These are phyloP conservation scores for Cardiocondyla obscurior DNA, from an alignment of 1,140 invertebrate species.

Conservation along the genomic window DNA sequence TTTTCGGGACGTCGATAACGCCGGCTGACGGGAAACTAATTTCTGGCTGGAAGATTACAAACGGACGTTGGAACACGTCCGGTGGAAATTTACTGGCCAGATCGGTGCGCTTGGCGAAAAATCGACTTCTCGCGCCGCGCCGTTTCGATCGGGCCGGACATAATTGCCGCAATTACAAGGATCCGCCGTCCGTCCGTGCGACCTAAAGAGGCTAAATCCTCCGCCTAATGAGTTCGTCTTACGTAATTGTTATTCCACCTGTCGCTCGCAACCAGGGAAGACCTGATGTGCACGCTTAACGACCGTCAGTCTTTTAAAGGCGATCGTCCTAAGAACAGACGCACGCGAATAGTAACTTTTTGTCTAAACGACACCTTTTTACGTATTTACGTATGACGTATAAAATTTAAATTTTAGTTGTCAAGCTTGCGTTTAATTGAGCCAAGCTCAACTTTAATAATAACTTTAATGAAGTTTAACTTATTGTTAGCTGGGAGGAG, in stretches of 20 bases:
- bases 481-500: too few species aligned
- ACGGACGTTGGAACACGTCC: slow-evolving; percentile 39
- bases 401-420: background rate
- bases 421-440: background rate
- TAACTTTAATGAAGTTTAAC: too few species aligned
- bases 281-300: slow-evolving; percentile 33
- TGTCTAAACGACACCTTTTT: background rate
- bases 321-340: background rate
- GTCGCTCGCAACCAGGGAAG: slow-evolving; percentile 17
- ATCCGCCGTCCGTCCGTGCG: background rate
- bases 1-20: slow-evolving; percentile 40
- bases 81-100: slow-evolving; percentile 49
- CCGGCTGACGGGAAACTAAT: slow-evolving; percentile 49
- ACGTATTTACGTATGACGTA: background rate
- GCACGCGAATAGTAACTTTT: background rate
- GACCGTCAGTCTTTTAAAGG: slow-evolving; percentile 37
- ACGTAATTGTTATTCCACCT: slow-evolving; percentile 65
- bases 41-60: slow-evolving; percentile 50
- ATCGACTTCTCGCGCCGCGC: slow-evolving; percentile 42
- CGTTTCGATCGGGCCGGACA: slow-evolving; percentile 39
- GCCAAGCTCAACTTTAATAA: too few species aligned
- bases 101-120: slow-evolving; percentile 41
- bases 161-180: slow-evolving; percentile 43
- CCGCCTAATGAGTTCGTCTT: slow-evolving; percentile 23
- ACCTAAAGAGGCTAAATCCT: slow-evolving; percentile 45